Percentiles rank a stretch among this genome's conserved stretches.
Evolutionary conservation across 2,113 vertebrate species (phyloP).

Genomic region (Istiophorus platypterus): DNA sequence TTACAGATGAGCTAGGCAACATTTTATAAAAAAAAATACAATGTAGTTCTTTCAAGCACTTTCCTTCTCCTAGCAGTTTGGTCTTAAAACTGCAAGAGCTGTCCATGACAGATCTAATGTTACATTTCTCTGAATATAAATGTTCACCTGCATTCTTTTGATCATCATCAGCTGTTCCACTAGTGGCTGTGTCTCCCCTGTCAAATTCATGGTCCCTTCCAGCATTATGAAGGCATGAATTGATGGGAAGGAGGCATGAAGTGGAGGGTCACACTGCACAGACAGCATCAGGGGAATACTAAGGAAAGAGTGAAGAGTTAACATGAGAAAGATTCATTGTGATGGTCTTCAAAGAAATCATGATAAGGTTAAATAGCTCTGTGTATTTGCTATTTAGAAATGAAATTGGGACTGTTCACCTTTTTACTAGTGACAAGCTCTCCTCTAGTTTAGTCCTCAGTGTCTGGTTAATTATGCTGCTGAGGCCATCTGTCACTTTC

Average conservation of each 20-base stretch:
- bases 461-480: slow-evolving; percentile 83
- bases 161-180: slow-evolving; percentile 99
- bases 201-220: slow-evolving; percentile 98
- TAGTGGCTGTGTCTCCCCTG: slow-evolving; percentile 92
- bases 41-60: not conserved
- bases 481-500: slow-evolving; percentile 88
- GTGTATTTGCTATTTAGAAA: not conserved
- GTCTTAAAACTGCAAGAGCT: too few species aligned
- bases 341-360: not conserved
- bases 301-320: slow-evolving; percentile 17
- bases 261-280: slow-evolving; percentile 85
- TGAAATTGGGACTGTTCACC: slow-evolving; percentile 79
- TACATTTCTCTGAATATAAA: not conserved
- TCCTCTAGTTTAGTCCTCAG: slow-evolving; percentile 89
- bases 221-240: slow-evolving; percentile 95
- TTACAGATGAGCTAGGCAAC: not conserved
- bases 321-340: not conserved
- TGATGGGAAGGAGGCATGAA: slow-evolving; percentile 91
- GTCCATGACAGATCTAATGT: not conserved
- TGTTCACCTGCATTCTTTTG: slow-evolving; percentile 97
- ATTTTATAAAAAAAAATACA: too few species aligned
- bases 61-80: not conserved
- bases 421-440: slow-evolving; percentile 90
- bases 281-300: slow-evolving; percentile 94
- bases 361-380: not conserved